Evolutionary conservation across 2,888 invertebrate species (phyloP), one percentile per base, ranked within the genome.

Genomic region (Acleris literana): DNA sequence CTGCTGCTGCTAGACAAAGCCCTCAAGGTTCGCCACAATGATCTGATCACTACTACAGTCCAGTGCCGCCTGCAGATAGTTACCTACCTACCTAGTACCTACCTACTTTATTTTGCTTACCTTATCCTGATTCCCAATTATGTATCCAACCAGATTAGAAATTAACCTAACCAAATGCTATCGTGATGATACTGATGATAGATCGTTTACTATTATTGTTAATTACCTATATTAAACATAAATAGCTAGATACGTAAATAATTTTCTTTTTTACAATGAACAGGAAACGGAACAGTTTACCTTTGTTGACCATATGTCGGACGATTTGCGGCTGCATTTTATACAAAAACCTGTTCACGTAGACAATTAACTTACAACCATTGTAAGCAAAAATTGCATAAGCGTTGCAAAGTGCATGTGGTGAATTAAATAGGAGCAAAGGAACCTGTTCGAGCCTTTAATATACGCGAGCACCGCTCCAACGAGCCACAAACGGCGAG

Each of bases 341-440:
- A 66, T 70, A 76, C 72, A 74, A 76, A 65, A 80, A 82, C 77
- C 74, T 59, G 77, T 79, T 74, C 70, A 70, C 63, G 74, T 74
- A 77, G 74, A 79, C 82, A 83, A 85, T 83, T 81, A 77, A 79
- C 77, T 75, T 78, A 74, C 75, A 78, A 74, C 74, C 78, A 84
- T 87, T 89, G 86, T 88, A 78, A 82, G 84, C 74, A 83, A 75
- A 85, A 89, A 87, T 91, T 90, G 86, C 88, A 85, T 89, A 89
- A 88, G 85, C 75, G 78, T 83, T 86, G 85, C 80, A 85, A 79
- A 84, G 84, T 79, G 81, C 87, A 87, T 88, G 85, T 86, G 83
- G 83, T 81, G 83, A 86, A 87, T 87, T 86, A 87, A 89, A 89
- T 90, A 88, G 88, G 84, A 87, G 86, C 82, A 86, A 85, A 82